Evolutionary conservation across 2,888 invertebrate species (phyloP).

Genomic region (Cyaniris semiargus): DNA sequence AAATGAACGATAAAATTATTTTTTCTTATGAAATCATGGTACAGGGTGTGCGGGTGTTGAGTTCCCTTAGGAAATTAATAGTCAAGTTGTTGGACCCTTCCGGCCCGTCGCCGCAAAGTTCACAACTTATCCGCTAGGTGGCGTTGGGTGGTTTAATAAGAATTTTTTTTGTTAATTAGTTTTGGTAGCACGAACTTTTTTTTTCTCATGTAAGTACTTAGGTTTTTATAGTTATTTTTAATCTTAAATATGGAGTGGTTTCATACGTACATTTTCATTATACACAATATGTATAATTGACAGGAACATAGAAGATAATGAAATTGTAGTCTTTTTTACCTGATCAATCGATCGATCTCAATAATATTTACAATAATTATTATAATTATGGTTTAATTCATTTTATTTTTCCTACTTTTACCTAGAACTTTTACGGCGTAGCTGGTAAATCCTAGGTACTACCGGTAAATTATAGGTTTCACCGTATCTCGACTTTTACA

Average conservation of each 20-base stretch:
- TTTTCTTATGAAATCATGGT: conserved; percentile 52
- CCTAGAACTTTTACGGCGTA: no score
- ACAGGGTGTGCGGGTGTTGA: conserved; percentile 60
- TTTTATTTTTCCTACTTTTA: no score
- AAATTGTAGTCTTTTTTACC: no score
- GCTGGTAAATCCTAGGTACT: no score
- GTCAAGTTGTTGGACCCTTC: conserved; percentile 62
- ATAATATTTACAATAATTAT: no score
- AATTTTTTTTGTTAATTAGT: background rate
- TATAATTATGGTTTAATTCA: no score
- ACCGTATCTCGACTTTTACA: background rate
- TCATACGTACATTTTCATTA: no score
- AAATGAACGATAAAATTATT: conserved; percentile 39
- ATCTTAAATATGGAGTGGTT: no score
- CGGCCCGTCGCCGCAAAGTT: conserved; percentile 48
- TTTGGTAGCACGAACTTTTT: no score
- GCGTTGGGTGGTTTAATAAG: conserved; percentile 45
- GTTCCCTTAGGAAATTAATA: conserved; percentile 79
- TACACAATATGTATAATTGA: no score
- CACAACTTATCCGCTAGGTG: conserved; percentile 58
- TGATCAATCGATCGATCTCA: no score
- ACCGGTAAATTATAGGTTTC: background rate
- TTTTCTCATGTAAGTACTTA: background rate
- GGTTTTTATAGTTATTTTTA: background rate
- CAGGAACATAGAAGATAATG: no score